Conservation (phyloP, 2,113 vertebrate species). For the Caranx ignobilis region DNA sequence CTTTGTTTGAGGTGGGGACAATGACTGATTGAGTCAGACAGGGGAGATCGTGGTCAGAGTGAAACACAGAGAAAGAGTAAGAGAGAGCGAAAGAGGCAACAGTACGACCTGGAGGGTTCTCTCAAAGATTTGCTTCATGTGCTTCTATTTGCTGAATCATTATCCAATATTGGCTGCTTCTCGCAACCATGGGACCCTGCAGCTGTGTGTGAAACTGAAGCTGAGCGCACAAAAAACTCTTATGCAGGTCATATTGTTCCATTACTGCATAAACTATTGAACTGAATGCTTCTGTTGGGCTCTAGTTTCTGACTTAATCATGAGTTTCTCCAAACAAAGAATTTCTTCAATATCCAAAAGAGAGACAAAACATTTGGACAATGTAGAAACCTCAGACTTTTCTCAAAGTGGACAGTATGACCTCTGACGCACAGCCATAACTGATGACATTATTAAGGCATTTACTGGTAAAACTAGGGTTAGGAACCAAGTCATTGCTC, state of each 20-base stretch:
- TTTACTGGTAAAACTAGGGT: neutral
- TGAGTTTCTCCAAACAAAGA: neutral
- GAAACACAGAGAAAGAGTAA: conserved; percentile 18
- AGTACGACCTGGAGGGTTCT: neutral
- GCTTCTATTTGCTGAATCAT: conserved; percentile 34
- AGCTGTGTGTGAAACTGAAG: neutral
- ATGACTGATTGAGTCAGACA: conserved; percentile 15
- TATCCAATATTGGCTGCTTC: neutral
- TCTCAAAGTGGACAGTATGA: neutral
- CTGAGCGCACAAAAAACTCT: conserved; percentile 1
- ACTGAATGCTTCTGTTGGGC: neutral
- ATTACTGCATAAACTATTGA: conserved; percentile 20
- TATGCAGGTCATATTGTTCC: conserved; percentile 30
- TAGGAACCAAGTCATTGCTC: neutral
- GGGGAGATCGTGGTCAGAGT: conserved; percentile 15
- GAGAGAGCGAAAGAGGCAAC: neutral
- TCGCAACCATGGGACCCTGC: neutral
- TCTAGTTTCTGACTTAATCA: conserved; percentile 10
- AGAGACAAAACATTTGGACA: neutral
- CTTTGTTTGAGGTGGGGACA: conserved; percentile 25
- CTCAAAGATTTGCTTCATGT: conserved; percentile 6
- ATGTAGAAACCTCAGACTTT: neutral
- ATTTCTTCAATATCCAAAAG: conserved; percentile 5
- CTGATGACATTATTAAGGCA: no score
- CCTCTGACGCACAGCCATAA: neutral